Evolutionary conservation across 1,140 invertebrate species (phyloP), one percentile per base, ranked within the genome.

Genomic region (Carposina sasakii): DNA sequence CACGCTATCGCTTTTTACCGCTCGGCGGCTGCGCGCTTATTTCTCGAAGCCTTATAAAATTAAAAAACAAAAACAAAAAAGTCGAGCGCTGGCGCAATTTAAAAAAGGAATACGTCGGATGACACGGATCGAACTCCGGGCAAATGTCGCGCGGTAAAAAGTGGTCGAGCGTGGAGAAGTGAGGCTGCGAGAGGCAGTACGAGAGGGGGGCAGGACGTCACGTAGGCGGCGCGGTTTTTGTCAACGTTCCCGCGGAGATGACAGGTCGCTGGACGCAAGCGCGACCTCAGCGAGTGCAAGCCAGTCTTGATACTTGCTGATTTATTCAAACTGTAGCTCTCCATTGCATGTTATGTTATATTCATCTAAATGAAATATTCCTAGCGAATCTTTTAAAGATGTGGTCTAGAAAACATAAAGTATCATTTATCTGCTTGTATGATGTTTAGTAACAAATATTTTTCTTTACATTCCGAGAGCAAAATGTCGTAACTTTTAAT

Each of bases 81-180:
- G 78, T 76, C 71, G 72, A 75, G 67, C 63, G 56, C 49, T 66
- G 69, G 37, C 33, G 76, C 71, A 79, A 75, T 81, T 78, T 73
- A 73, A 81, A 81, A 83, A 77, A 83, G 74, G 74, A 81, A 79
- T 79, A 79, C 70, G 78, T 81, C 76, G 71, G 72, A 83, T 81
- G 79, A 83, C 79, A 83, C 77, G 76, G 76, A 79, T 79, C 76
- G 79, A 83, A 83, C 79, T 83, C 79, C 76, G 76, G 79, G 79
- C 76, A 83, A 83, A 83, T 81, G 76, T 79, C 79, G 79, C 76
- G 74, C 68, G 68, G 72, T 83, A 81, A 83, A 83, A 83, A 83
- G 76, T 75, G 72, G 77, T 83, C 79, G 64, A 67, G 59, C 72
- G 66, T 43, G 47, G 60, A 60, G 68, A 63, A 64, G 61, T 51